Evolutionary conservation across 2,113 vertebrate genomes (phyloP).

Genomic region (Cyrtonyx montezumae): DNA sequence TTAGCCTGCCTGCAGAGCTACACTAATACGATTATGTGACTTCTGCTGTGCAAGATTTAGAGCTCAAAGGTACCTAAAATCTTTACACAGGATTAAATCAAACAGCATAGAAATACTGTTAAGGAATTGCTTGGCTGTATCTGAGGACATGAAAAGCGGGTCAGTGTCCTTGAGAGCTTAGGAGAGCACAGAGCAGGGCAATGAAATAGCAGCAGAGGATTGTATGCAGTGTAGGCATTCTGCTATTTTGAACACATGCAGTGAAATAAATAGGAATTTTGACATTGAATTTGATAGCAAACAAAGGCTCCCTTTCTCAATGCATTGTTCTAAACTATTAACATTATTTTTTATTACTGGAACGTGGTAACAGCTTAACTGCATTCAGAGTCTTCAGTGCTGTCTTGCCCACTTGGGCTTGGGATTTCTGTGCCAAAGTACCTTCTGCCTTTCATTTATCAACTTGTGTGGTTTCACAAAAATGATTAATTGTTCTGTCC

Average conservation of each 20-base stretch:
- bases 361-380: background rate
- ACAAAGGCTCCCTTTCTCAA: background rate
- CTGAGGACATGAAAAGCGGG: background rate
- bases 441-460: background rate
- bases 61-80: constrained; percentile 30
- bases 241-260: background rate
- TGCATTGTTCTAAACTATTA: background rate
- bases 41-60: constrained; percentile 24
- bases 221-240: background rate
- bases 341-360: background rate
- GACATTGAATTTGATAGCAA: background rate
- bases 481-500: background rate
- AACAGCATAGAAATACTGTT: constrained; percentile 6
- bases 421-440: background rate
- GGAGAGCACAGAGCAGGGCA: background rate
- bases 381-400: background rate
- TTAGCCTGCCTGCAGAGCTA: constrained; percentile 13
- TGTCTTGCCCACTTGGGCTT: background rate
- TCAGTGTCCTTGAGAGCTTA: background rate
- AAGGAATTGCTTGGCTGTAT: background rate
- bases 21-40: constrained; percentile 23
- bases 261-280: background rate
- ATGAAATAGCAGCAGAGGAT: background rate
- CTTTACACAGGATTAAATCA: constrained; percentile 39
- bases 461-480: background rate